Conservation (phyloP, 2,113 vertebrate genomes). For the Nesoenas mayeri region DNA sequence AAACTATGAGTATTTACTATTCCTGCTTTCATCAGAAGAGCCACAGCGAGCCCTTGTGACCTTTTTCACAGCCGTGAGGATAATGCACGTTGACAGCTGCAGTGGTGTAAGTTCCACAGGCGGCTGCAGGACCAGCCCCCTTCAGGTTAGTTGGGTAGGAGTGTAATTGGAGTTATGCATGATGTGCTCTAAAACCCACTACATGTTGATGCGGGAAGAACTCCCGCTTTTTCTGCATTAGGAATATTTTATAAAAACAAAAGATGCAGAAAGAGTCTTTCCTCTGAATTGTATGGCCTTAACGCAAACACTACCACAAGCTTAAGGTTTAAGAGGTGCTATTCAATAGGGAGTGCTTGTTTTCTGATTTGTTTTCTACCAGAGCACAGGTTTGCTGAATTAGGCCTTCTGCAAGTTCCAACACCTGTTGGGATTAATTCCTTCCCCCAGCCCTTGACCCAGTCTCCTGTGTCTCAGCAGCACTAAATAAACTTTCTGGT, state of each 20-base stretch:
- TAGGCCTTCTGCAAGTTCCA: not conserved
- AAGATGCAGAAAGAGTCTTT: not conserved
- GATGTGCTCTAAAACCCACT: not conserved
- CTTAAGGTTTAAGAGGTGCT: not conserved
- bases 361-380: not conserved
- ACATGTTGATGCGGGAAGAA: not conserved
- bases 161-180: not conserved
- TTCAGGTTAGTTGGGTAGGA: not conserved
- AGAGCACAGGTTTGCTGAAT: not conserved
- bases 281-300: not conserved
- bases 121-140: not conserved
- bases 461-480: not conserved
- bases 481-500: not conserved
- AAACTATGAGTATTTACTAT: not conserved
- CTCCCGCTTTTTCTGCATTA: not conserved
- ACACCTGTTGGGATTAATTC: not conserved
- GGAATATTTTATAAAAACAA: not conserved
- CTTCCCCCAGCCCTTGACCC: rapidly evolving
- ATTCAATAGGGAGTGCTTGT: not conserved
- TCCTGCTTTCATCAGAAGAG: not conserved
- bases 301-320: too few species aligned
- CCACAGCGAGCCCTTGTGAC: not conserved
- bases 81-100: not conserved
- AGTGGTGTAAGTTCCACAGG: not conserved
- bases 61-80: not conserved